These are phyloP conservation scores for Ellobium chinense DNA, from an alignment of 2,888 invertebrate species.

Conservation along the genomic window DNA sequence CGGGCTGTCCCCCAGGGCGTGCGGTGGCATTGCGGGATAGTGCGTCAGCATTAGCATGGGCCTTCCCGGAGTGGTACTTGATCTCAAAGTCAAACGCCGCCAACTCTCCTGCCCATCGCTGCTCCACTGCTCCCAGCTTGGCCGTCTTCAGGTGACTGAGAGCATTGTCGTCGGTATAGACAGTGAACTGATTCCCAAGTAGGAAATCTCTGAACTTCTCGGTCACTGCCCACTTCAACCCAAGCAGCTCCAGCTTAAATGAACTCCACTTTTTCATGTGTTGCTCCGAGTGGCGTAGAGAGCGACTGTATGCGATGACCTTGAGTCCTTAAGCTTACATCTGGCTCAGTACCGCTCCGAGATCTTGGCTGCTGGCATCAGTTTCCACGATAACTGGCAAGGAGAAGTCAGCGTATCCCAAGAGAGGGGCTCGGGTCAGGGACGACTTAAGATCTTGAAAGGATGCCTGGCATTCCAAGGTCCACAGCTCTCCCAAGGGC, in stretches of 20 bases:
- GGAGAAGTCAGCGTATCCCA: conserved; percentile 54
- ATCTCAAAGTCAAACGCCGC: conserved; percentile 42
- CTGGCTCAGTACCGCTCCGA: conserved; percentile 55
- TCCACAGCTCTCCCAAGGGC: conserved; percentile 20
- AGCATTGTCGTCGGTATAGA: conserved; percentile 41
- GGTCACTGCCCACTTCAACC: no score
- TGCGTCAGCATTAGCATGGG: conserved; percentile 6
- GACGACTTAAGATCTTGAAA: conserved; percentile 45
- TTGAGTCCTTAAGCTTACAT: conserved; percentile 39
- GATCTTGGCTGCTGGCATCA: conserved; percentile 50
- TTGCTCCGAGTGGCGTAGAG: conserved; percentile 49
- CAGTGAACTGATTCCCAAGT: conserved; percentile 45
- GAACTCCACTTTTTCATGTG: conserved; percentile 53
- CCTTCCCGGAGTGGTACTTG: conserved; percentile 30
- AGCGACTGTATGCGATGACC: conserved; percentile 53
- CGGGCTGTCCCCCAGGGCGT: background rate
- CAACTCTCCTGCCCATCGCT: no score
- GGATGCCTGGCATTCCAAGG: conserved; percentile 32
- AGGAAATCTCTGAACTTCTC: conserved; percentile 50
- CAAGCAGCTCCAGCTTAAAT: conserved; percentile 54
- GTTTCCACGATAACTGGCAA: conserved; percentile 52
- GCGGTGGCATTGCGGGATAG: background rate
- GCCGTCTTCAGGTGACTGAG: conserved; percentile 28
- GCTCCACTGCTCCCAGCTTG: no score
- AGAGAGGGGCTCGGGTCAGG: conserved; percentile 49